Evolutionary conservation across 2,888 invertebrate species (phyloP).

Genomic region (Opisthograptis luteolata): DNA sequence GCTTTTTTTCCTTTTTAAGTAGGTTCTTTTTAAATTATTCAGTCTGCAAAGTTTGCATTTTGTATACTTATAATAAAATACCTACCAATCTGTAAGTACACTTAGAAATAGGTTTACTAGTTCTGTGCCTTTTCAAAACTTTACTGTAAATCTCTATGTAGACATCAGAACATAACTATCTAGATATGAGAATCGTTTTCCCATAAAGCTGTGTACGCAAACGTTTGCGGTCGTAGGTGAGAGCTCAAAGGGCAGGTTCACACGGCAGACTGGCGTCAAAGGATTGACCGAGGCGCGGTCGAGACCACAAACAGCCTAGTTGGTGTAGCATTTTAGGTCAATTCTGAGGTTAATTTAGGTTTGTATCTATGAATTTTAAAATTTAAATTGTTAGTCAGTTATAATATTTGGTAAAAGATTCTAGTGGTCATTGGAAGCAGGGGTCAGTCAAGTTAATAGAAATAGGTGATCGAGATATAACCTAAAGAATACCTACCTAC

Average conservation of each 20-base stretch:
- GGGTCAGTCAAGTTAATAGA: too few relatives aligned
- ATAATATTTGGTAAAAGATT: not conserved
- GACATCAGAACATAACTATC: not conserved
- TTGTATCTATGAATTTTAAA: conserved; percentile 16
- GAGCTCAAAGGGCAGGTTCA: conserved; percentile 67
- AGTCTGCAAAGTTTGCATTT: too few relatives aligned
- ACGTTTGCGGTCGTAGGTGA: conserved; percentile 79
- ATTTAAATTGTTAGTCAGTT: not conserved
- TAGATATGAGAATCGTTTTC: conserved; percentile 45
- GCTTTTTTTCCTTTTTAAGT: too few relatives aligned
- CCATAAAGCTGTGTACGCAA: conserved; percentile 65
- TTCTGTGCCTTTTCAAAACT: not conserved
- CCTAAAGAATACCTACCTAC: too few relatives aligned
- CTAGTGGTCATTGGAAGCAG: too few relatives aligned
- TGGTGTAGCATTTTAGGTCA: conserved; percentile 55
- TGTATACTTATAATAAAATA: too few relatives aligned
- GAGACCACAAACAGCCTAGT: conserved; percentile 65
- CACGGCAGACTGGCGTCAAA: conserved; percentile 61
- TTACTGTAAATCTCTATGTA: not conserved
- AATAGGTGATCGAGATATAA: too few relatives aligned
- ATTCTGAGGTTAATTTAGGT: conserved; percentile 49
- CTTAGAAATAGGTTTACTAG: too few relatives aligned
- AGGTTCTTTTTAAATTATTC: too few relatives aligned
- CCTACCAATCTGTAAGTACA: too few relatives aligned
- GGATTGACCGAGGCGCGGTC: conserved; percentile 72